These are phyloP conservation scores for Chrysaora quinquecirrha DNA, from an alignment of 30 jellyfish, hydroid and myxozoan genomes.

Conservation along the genomic window DNA sequence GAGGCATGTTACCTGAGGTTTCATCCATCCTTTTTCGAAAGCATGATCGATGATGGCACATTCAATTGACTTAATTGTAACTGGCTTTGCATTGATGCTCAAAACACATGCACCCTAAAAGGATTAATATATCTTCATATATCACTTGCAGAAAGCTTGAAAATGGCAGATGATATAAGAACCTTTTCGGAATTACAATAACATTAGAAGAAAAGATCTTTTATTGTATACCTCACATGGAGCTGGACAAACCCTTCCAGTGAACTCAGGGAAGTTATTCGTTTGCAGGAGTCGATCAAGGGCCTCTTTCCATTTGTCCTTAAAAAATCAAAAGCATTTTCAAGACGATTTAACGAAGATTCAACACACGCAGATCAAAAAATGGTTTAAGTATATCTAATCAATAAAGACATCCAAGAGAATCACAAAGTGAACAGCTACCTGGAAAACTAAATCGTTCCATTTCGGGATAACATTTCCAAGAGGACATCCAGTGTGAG, in stretches of 20 bases:
- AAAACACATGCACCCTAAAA: slow-evolving; percentile 82
- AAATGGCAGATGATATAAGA: background rate
- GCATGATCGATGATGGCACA: slow-evolving; percentile 85
- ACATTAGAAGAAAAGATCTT: background rate
- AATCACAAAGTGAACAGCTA: no score
- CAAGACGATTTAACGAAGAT: background rate
- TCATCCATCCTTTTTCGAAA: slow-evolving; percentile 85
- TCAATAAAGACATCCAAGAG: no score
- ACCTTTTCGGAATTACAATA: background rate
- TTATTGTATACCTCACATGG: slow-evolving; percentile 71
- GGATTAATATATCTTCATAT: background rate
- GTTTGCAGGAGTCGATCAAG: slow-evolving; percentile 84
- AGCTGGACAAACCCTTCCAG: slow-evolving; percentile 92
- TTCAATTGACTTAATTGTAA: slow-evolving; percentile 82
- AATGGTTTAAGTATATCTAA: no score
- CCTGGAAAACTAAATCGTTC: slow-evolving; percentile 86
- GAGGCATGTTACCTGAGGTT: slow-evolving; percentile 87
- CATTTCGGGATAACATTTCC: slow-evolving; percentile 85
- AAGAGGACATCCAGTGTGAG: slow-evolving; percentile 92
- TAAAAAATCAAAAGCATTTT: background rate
- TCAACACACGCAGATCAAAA: no score
- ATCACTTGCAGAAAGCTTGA: background rate
- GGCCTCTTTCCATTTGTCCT: slow-evolving; percentile 92
- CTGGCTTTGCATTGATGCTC: slow-evolving; percentile 80
- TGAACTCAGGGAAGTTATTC: slow-evolving; percentile 84